Percentiles rank a stretch among this genome's conserved stretches.
These are phyloP conservation scores for Panthera uncia DNA, from an alignment of 2,113 vertebrate genomes.

Conservation along the genomic window DNA sequence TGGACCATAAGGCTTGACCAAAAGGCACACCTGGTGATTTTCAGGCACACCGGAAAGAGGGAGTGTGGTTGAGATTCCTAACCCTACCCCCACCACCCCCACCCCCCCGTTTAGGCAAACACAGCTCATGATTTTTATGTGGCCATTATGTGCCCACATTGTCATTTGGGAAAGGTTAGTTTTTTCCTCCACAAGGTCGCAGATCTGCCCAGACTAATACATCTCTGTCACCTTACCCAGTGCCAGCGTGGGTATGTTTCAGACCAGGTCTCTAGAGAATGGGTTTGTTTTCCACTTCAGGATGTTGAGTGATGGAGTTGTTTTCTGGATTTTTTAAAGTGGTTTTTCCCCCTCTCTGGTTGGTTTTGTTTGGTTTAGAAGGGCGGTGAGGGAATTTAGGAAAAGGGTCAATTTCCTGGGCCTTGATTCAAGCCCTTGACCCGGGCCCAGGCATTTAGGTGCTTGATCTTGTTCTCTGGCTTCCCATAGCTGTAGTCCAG, in stretches of 20 bases:
- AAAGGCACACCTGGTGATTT: conserved; percentile 34
- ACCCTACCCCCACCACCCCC: neutral
- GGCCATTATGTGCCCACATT: neutral
- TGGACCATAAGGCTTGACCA: neutral
- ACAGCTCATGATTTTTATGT: neutral
- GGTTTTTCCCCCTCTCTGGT: neutral
- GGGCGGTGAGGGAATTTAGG: conserved; percentile 39
- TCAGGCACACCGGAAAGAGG: conserved; percentile 41
- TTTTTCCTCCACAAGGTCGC: neutral
- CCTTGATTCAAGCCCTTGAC: neutral
- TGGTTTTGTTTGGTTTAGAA: conserved; percentile 62
- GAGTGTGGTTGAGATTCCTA: neutral
- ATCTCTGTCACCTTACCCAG: conserved; percentile 38
- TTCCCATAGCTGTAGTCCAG: neutral
- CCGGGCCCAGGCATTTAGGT: neutral
- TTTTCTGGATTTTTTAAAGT: conserved; percentile 49
- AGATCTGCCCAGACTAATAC: neutral
- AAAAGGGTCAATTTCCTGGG: conserved; percentile 19
- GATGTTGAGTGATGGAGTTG: conserved; percentile 46
- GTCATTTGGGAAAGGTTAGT: conserved; percentile 58
- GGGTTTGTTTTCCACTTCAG: conserved; percentile 58
- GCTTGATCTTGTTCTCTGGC: neutral
- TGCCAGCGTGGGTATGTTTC: conserved; percentile 50
- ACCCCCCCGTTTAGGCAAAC: conserved; percentile 38
- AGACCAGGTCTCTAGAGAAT: conserved; percentile 44